Evolutionary conservation across 2,888 invertebrate genomes (phyloP), one percentile per base, ranked within the genome.

Genomic region (Drosophila quasianomalipes): DNA sequence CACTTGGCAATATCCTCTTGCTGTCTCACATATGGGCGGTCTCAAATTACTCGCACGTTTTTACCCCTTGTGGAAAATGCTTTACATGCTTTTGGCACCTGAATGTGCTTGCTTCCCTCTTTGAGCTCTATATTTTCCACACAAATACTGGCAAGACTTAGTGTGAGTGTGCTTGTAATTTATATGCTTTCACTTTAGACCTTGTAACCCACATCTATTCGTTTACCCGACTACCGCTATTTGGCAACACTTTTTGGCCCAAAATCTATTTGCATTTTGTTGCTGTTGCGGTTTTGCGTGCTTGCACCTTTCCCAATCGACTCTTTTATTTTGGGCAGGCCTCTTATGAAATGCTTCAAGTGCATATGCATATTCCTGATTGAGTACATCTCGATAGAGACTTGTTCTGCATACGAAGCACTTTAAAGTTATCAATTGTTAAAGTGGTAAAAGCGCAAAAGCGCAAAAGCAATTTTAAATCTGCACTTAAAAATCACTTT

Each of bases 31-130:
- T 67, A 28, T 63, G 70, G 63, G 61, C 57, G 59, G 60, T 37
- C 22, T 54, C 68, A 65, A 73, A 65, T 72, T 59, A 65, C 72
- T 72, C 74, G 73, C 53, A 33, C 47, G 63, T 44, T 61, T 70
- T 47, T 49, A 55, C 44, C 37, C 59, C 59, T 57, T 76, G 62
- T 61, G 67, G 54, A 52, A 65, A 81, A 70, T 81, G 60, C 60
- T 60, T 68, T 64, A 79, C 79, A 82, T 79, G 79, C 73, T 53
- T 52, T 65, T 68, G 81, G 76, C 81, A 70, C 71, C 77, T 61
- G 55, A 73, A 72, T 76, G 72, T 68, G 62, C 71, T 70, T 53
- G 35, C 60, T 14, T 49, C 26, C 44, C 57, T 16, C 31, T 53
- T 22, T 35, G 39, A 57, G 12, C 37, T 31, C 37, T 28, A 47